phyloP scores from a whole-genome alignment of 2,113 vertebrate species.

The Meleagris gallopavo region DNA sequence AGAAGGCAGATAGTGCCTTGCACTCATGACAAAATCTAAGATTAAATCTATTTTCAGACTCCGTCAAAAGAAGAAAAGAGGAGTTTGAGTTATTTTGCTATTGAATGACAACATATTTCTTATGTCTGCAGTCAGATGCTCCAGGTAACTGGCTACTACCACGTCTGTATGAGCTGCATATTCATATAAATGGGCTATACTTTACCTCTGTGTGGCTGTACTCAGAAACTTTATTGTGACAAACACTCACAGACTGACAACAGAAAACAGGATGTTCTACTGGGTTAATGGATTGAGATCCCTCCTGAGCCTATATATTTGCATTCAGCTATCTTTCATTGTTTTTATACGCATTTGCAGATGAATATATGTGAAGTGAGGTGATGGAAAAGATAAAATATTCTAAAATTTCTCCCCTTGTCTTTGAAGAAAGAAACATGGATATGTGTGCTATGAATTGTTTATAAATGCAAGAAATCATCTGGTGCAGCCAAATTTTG shows the following conservation, averaged over 20 bases:
- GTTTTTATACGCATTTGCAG: background rate
- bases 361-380: background rate
- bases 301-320: background rate
- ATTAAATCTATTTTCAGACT: background rate
- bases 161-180: background rate
- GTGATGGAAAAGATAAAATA: background rate
- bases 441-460: background rate
- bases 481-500: background rate
- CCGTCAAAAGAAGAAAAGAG: background rate
- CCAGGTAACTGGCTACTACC: background rate
- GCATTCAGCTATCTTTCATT: background rate
- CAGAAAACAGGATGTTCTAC: background rate
- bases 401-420: background rate
- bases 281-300: background rate
- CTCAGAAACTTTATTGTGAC: background rate
- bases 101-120: background rate
- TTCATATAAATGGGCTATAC: background rate
- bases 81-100: background rate
- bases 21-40: background rate
- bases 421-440: background rate
- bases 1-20: background rate
- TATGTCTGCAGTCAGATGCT: background rate
- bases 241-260: background rate
- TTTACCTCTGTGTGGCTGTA: background rate
- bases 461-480: background rate